Base-by-base conservation (phyloP, 2,888 invertebrate genomes). In the Ophion costatus region DNA sequence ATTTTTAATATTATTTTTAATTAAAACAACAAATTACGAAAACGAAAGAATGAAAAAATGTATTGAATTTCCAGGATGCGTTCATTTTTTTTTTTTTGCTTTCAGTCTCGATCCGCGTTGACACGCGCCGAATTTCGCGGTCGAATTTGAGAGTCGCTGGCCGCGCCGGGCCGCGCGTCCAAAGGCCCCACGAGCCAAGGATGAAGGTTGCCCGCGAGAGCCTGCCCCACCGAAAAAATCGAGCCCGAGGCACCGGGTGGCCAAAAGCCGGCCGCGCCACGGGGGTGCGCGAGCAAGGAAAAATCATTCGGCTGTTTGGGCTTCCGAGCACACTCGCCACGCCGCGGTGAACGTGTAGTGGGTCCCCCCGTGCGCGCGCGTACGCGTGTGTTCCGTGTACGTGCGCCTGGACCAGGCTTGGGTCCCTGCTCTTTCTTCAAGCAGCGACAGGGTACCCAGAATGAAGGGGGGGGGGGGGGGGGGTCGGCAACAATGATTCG, bases 181-280 rank as follows among this genome's bases (percentile, higher is more conserved):
- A 79, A 85, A 86, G 83, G 83, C 86, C 82, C 79, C 74, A 59
- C 83, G 84, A 87, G 82, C 88, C 69, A 70, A 84, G 79, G 63
- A 89, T 88, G 90, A 90, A 91, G 91, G 90, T 90, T 89, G 90
- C 89, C 87, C 86, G 85, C 89, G 89, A 90, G 89, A 90, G 89
- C 84, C 88, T 79, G 74, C 80, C 89, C 91, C 88, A 89, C 89
- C 89, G 51, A 71, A 67, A 71, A 38, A 79, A 45, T 17, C 22
- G 83, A 83, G 76, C 51, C 73, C 45, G 83, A 82, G 91, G 89
- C 90, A 90, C 90, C 91, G 91, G 90, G 91, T 91, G 91, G 92
- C 90, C 91, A 91, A 91, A 90, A 91, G 91, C 83, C 61, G 59
- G 24, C 70, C 89, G 89, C 91, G 88, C 91, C 92, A 91, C 90